Percentiles rank a stretch among this genome's conserved stretches.
phyloP scores from a whole-genome alignment of 1,140 invertebrate genomes.

The Pachyrhynchus sulphureomaculatus region DNA sequence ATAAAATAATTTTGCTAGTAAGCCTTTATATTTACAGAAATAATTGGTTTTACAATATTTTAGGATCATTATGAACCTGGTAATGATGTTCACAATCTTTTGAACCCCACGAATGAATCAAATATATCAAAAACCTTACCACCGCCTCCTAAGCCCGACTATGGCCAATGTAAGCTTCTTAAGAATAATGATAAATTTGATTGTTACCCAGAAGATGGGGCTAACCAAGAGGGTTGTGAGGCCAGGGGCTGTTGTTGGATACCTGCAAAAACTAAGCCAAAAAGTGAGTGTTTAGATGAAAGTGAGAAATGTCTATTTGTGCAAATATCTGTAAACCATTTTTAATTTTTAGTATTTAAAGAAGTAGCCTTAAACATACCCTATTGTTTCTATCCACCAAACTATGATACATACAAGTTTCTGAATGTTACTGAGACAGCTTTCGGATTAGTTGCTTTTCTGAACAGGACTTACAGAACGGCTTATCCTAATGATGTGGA shows the following conservation, averaged over 20 bases:
- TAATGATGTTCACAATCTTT: neutral
- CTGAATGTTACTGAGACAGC: conserved; percentile 60
- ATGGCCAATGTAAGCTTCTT: conserved; percentile 51
- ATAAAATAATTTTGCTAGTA: no score
- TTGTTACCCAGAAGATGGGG: conserved; percentile 70
- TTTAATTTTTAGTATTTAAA: conserved; percentile 4
- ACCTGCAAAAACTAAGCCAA: conserved; percentile 41
- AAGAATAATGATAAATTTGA: conserved; percentile 66
- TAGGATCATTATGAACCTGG: conserved; percentile 13
- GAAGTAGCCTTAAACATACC: conserved; percentile 55
- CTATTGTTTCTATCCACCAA: conserved; percentile 70
- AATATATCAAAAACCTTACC: conserved; percentile 29
- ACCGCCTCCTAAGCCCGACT: conserved; percentile 45
- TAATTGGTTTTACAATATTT: neutral
- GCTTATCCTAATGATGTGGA: conserved; percentile 67
- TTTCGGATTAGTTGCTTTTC: conserved; percentile 59
- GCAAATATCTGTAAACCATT: no score
- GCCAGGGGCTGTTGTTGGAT: conserved; percentile 74
- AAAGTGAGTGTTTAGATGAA: conserved; percentile 12
- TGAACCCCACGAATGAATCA: neutral
- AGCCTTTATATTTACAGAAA: neutral
- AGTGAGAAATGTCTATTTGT: neutral
- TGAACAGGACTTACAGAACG: conserved; percentile 58
- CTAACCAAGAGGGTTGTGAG: conserved; percentile 62
- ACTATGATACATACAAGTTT: conserved; percentile 66